Conservation (phyloP, 1,140 invertebrate genomes). For the Nasonia giraulti region DNA sequence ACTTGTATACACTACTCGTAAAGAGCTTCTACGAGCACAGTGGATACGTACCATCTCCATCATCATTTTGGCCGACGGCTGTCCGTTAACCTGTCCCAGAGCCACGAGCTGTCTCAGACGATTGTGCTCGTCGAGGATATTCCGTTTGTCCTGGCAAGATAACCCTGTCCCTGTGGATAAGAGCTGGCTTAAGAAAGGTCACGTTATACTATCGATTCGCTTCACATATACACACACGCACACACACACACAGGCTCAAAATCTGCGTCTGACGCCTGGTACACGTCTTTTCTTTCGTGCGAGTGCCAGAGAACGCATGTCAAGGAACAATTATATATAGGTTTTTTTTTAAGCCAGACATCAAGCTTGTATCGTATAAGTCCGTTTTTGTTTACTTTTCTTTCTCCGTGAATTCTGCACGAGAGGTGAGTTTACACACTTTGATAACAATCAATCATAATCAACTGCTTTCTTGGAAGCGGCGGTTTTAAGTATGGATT, state of each 20-base stretch:
- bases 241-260: neutral
- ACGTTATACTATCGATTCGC: neutral
- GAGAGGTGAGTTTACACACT: no score
- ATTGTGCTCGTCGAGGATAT: slow-evolving; percentile 87
- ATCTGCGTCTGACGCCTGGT: neutral
- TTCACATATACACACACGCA: neutral
- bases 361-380: no score
- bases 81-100: slow-evolving; percentile 83
- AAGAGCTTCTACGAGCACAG: no score
- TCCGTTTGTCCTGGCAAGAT: slow-evolving; percentile 81
- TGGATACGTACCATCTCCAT: slow-evolving; percentile 82
- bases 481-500: no score
- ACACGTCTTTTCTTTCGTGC: neutral
- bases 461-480: no score
- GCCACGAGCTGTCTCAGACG: slow-evolving; percentile 85
- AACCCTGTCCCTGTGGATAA: slow-evolving; percentile 77
- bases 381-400: no score
- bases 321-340: no score
- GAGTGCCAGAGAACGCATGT: no score
- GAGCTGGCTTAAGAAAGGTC: slow-evolving; percentile 52
- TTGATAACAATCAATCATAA: no score
- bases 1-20: no score
- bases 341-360: no score
- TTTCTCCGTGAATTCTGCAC: no score
- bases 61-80: slow-evolving; percentile 87